Conservation (phyloP, 2,888 invertebrate genomes). For the Andrena haemorrhoa region DNA sequence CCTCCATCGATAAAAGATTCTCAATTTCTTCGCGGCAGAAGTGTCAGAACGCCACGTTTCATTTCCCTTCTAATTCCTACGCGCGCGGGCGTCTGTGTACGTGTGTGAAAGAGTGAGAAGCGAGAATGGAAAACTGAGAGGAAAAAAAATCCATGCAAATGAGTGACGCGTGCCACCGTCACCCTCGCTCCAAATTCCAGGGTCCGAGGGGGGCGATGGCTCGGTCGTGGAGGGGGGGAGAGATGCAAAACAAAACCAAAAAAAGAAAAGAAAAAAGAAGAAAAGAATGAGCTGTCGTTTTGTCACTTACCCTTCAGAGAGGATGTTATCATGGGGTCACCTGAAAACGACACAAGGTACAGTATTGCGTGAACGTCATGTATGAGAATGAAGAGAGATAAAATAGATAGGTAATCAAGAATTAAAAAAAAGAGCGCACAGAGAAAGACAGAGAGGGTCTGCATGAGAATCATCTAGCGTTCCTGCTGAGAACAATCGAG, state of each 20-base stretch:
- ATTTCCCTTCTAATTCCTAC: conserved; percentile 13
- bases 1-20: too few relatives aligned
- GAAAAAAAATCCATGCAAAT: conserved; percentile 40
- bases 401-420: conserved; percentile 48
- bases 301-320: conserved; percentile 84
- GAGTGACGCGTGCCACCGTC: conserved; percentile 44
- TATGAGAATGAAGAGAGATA: conserved; percentile 56
- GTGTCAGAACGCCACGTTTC: background rate
- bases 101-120: conserved; percentile 48
- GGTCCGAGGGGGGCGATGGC: conserved; percentile 32
- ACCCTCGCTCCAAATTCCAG: conserved; percentile 37
- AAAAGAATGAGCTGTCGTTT: conserved; percentile 71
- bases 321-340: conserved; percentile 85
- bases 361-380: conserved; percentile 79
- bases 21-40: background rate
- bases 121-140: conserved; percentile 42
- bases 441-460: background rate
- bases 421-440: conserved; percentile 27
- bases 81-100: background rate
- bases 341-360: conserved; percentile 83
- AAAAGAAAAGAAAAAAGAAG: conserved; percentile 17
- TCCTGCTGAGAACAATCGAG: background rate
- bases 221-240: background rate
- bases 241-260: conserved; percentile 48
- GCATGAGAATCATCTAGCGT: conserved; percentile 22